Evolutionary conservation across 1,140 invertebrate genomes (phyloP).

Genomic region (Mya arenaria): DNA sequence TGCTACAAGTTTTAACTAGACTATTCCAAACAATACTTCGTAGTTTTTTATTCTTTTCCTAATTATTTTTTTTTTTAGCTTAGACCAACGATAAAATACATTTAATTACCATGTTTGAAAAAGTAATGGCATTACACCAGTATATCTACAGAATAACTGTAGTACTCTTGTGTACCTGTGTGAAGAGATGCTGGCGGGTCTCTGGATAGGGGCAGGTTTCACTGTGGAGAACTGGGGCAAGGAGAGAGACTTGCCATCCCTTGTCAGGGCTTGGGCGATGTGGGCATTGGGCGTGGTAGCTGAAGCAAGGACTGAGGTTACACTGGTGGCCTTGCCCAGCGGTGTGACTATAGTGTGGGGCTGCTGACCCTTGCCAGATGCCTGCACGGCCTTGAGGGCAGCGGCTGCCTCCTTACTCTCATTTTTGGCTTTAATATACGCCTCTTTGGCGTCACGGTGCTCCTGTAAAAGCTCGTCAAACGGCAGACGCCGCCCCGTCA

Average conservation of each 20-base stretch:
- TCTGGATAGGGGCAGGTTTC: slow-evolving; percentile 13
- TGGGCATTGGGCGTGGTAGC: slow-evolving; percentile 24
- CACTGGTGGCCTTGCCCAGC: background rate
- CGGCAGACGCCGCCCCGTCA: slow-evolving; percentile 88
- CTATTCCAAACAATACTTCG: too few relatives aligned
- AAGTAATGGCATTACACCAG: too few relatives aligned
- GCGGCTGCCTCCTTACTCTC: slow-evolving; percentile 64
- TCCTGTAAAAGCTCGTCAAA: slow-evolving; percentile 91
- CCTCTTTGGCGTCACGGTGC: slow-evolving; percentile 85
- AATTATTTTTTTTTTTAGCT: too few relatives aligned
- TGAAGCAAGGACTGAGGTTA: slow-evolving; percentile 20
- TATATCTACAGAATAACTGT: too few relatives aligned
- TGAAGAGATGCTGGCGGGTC: slow-evolving; percentile 11
- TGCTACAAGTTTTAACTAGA: too few relatives aligned
- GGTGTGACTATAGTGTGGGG: slow-evolving; percentile 1
- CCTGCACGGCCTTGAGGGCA: slow-evolving; percentile 34
- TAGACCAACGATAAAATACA: too few relatives aligned
- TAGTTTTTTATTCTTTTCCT: too few relatives aligned
- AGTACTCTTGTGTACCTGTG: too few relatives aligned
- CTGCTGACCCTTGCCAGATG: slow-evolving; percentile 36
- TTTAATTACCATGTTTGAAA: too few relatives aligned
- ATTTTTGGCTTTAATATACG: slow-evolving; percentile 73
- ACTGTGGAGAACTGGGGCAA: slow-evolving; percentile 2
- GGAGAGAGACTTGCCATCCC: slow-evolving; percentile 27
- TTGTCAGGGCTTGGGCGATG: slow-evolving; percentile 27